A percentile compares a stretch with the other conserved stretches of the same genome.
phyloP scores from a whole-genome alignment of 2,797 vertebrate genomes.

The Hyperoplus immaculatus region DNA sequence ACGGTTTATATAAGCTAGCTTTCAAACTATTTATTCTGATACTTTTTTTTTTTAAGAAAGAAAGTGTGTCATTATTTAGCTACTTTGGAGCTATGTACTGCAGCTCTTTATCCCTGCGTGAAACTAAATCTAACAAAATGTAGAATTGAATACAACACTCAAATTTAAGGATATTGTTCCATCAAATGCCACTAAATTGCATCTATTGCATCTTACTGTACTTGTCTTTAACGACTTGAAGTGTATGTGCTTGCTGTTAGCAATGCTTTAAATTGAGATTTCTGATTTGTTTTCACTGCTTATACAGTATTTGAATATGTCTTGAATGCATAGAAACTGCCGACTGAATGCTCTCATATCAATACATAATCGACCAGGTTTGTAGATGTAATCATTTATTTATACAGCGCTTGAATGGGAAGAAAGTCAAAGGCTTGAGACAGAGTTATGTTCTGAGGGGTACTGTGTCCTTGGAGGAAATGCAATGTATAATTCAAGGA shows the following conservation, averaged over 20 bases:
- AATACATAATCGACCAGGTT: not conserved
- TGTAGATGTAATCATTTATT: constrained; percentile 24
- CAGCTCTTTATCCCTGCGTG: constrained; percentile 20
- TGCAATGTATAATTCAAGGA: constrained; percentile 46
- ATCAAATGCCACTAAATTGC: constrained; percentile 50
- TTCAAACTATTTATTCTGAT: constrained; percentile 5
- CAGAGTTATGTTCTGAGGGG: constrained; percentile 37
- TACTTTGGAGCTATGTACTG: not conserved
- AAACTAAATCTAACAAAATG: constrained; percentile 26
- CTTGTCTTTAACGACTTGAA: constrained; percentile 32
- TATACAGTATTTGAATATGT: constrained; percentile 30
- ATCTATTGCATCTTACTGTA: constrained; percentile 17
- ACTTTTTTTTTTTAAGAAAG: constrained; percentile 18
- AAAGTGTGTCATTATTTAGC: constrained; percentile 26
- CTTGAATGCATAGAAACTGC: constrained; percentile 29
- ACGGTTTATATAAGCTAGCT: constrained; percentile 37
- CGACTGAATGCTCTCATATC: constrained; percentile 17
- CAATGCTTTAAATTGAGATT: constrained; percentile 62
- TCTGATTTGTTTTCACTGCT: constrained; percentile 30
- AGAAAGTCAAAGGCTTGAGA: constrained; percentile 46
- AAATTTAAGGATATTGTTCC: constrained; percentile 35
- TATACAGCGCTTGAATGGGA: constrained; percentile 21
- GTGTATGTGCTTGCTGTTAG: constrained; percentile 36
- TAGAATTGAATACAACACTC: constrained; percentile 31
- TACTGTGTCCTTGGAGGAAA: constrained; percentile 65